phyloP scores from a whole-genome alignment of 2,113 vertebrate species.

The Nothoprocta perdicaria region DNA sequence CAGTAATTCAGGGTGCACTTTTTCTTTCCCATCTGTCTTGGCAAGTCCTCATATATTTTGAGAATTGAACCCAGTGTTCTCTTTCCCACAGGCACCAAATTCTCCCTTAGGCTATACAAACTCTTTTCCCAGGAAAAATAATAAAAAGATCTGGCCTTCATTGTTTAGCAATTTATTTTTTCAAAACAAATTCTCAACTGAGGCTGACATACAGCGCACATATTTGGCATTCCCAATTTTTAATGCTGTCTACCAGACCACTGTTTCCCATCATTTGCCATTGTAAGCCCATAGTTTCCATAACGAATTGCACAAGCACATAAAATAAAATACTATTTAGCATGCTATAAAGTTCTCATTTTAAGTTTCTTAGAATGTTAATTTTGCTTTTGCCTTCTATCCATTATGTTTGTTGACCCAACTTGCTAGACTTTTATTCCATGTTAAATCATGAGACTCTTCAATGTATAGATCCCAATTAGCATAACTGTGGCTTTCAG shows the following conservation, averaged over 20 bases:
- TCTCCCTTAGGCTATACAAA: slow-evolving; percentile 22
- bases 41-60: not conserved
- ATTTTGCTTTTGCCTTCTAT: not conserved
- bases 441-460: not conserved
- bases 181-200: slow-evolving; percentile 34
- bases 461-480: not conserved
- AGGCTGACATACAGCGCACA: slow-evolving; percentile 33
- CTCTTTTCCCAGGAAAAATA: slow-evolving; percentile 63
- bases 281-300: not conserved
- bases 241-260: slow-evolving; percentile 44
- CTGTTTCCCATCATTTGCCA: slow-evolving; percentile 49
- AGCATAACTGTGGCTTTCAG: not conserved
- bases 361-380: not conserved
- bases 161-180: slow-evolving; percentile 60
- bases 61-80: slow-evolving; percentile 34
- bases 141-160: slow-evolving; percentile 34
- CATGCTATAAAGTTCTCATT: not conserved
- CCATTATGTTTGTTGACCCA: not conserved
- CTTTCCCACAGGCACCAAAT: slow-evolving; percentile 44
- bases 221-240: slow-evolving; percentile 68
- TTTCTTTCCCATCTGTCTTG: slow-evolving; percentile 32
- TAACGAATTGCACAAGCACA: not conserved
- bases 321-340: slow-evolving; percentile 12
- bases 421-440: not conserved
- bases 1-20: not conserved